Evolutionary conservation across 30 jellyfish, hydroid and myxozoan species (phyloP), one percentile per base, ranked within the genome.

Genomic region (Clytia hemisphaerica): DNA sequence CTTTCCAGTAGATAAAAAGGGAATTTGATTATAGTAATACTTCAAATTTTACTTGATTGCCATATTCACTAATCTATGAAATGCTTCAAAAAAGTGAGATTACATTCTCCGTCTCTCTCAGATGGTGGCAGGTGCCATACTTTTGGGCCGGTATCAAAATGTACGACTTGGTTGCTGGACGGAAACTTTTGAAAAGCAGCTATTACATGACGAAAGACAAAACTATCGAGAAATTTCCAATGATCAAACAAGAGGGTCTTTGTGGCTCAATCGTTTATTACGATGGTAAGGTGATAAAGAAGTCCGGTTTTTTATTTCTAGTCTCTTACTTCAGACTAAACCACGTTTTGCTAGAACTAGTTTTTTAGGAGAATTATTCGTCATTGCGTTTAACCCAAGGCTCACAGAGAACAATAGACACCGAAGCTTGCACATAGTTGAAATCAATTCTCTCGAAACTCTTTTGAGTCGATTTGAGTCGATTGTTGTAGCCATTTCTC

Each of bases 91-190:
- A n/a, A n/a, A n/a, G n/a, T n/a, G n/a, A n/a, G n/a, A n/a, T n/a
- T n/a, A n/a, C n/a, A n/a, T n/a, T n/a, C n/a, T n/a, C n/a, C n/a
- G n/a, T n/a, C n/a, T n/a, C n/a, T n/a, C n/a, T n/a, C 45, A 91
- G 99, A 46, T 83, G 95, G 95, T 91, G 99, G 99, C 95, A 91
- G 49, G 95, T 91, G 25, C 99, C 99, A 0, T 91, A 91, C 76
- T 91, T 66, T 79, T 91, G 99, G 99, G 81, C 83, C 70, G 99
- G 99, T 24, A 48, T 91, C 28, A 91, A 91, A 62, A 61, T 81
- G 88, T 91, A 91, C 58, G 99, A 91, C 59, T 60, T 91, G 49
- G 95, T 91, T 37, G 99, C 99, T 29, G 99, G 99, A 19, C 38
- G 86, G 64, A 45, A 82, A 24, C 92, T 83, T 10, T 81, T 91